Percentiles rank a stretch among this genome's conserved stretches.
phyloP scores from a whole-genome alignment of 1,140 invertebrate genomes.

The Dolichoris vasculosae region DNA sequence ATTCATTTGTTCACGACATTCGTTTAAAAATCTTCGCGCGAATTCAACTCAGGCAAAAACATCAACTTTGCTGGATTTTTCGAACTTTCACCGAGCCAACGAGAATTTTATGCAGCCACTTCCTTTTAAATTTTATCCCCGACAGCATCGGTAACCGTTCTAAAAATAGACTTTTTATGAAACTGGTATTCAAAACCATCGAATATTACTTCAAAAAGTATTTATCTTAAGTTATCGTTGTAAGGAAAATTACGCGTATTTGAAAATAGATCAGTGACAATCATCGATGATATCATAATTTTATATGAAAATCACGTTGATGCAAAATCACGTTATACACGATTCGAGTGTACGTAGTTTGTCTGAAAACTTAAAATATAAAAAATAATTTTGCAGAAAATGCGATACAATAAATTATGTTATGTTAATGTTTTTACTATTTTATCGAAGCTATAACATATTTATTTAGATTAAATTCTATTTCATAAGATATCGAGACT shows the following conservation, averaged over 20 bases:
- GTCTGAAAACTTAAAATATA: not conserved
- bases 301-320: not conserved
- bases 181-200: not conserved
- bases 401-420: not conserved
- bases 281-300: slow-evolving; percentile 32
- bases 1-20: not conserved
- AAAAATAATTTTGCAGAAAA: not conserved
- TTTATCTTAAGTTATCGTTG: not conserved
- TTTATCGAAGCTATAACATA: not conserved
- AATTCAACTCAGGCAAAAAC: slow-evolving; percentile 5
- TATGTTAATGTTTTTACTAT: not conserved
- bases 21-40: slow-evolving; percentile 36
- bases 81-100: slow-evolving; percentile 28
- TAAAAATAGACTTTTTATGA: slow-evolving; percentile 27
- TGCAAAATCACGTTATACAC: not conserved
- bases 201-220: not conserved
- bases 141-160: not conserved
- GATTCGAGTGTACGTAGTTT: not conserved
- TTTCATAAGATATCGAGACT: not conserved
- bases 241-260: not conserved
- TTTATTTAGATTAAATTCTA: not conserved
- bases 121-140: slow-evolving; percentile 22
- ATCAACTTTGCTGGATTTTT: not conserved
- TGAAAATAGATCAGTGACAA: not conserved
- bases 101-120: not conserved